Conservation (phyloP, 1,140 invertebrate species). For the Homarus americanus region DNA sequence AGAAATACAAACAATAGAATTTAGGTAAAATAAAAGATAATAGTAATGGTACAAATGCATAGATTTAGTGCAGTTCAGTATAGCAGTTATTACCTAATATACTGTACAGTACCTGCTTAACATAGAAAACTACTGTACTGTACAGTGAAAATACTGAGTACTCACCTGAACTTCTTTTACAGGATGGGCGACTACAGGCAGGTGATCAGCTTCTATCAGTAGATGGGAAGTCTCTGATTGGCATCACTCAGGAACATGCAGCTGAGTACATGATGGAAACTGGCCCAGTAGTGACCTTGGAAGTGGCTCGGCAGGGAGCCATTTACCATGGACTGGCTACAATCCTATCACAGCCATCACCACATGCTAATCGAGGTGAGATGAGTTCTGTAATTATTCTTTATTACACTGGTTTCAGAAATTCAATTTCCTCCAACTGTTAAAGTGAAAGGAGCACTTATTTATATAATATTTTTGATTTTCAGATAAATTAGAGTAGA, state of each 20-base stretch:
- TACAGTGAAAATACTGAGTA: too few species aligned
- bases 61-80: too few species aligned
- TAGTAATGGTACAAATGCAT: too few species aligned
- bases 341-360: conserved; percentile 92
- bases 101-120: too few species aligned
- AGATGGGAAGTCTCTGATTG: conserved; percentile 96
- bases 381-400: not conserved
- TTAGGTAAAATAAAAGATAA: too few species aligned
- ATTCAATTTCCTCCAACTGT: not conserved
- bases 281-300: conserved; percentile 93
- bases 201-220: conserved; percentile 98
- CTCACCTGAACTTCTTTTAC: conserved; percentile 63
- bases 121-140: too few species aligned
- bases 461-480: not conserved
- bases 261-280: conserved; percentile 97
- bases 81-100: too few species aligned
- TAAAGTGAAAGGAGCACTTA: not conserved
- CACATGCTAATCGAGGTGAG: conserved; percentile 89
- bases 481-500: not conserved
- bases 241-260: conserved; percentile 98
- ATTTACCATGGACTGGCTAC: conserved; percentile 97
- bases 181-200: conserved; percentile 94
- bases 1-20: too few species aligned
- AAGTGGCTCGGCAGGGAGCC: conserved; percentile 98
- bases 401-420: not conserved